Conservation (phyloP, 2,888 invertebrate species). For the Polylopha cassiicola region DNA sequence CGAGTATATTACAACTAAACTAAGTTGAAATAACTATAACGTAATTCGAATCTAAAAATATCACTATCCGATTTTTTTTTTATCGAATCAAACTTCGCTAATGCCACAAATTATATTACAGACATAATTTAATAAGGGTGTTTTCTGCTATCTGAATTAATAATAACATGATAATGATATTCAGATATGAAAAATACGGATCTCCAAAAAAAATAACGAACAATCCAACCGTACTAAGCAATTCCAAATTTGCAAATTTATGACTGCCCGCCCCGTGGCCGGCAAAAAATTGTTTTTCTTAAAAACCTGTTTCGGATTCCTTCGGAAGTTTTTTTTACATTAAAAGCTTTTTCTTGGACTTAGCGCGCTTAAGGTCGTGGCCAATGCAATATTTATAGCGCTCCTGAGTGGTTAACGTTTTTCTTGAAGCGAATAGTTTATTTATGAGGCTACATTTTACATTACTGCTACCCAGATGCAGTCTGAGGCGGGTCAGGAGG, state of each 20-base stretch:
- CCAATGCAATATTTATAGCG: conserved; percentile 21
- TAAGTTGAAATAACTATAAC: no score
- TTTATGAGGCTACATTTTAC: no score
- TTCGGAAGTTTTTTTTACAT: conserved; percentile 21
- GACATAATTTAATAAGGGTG: no score
- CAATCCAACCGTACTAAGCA: conserved; percentile 32
- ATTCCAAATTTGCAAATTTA: conserved; percentile 37
- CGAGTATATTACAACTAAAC: no score
- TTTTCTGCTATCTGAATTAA: not conserved
- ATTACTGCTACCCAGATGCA: no score
- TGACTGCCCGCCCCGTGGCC: conserved; percentile 23
- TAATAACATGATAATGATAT: not conserved
- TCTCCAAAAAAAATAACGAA: conserved; percentile 28
- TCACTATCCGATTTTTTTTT: no score
- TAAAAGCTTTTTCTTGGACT: conserved; percentile 19
- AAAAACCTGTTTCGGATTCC: conserved; percentile 16
- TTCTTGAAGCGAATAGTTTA: conserved; percentile 10
- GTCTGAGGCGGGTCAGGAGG: no score
- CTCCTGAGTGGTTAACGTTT: conserved; percentile 21
- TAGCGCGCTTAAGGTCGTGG: conserved; percentile 12
- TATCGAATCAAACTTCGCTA: no score
- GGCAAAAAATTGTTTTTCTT: conserved; percentile 11
- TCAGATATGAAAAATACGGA: not conserved
- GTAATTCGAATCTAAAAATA: no score
- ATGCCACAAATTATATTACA: no score